A percentile compares a stretch with the other conserved stretches of the same genome.
Evolutionary conservation across 2,888 invertebrate species (phyloP).

Genomic region (Eutolmus rufibarbis): DNA sequence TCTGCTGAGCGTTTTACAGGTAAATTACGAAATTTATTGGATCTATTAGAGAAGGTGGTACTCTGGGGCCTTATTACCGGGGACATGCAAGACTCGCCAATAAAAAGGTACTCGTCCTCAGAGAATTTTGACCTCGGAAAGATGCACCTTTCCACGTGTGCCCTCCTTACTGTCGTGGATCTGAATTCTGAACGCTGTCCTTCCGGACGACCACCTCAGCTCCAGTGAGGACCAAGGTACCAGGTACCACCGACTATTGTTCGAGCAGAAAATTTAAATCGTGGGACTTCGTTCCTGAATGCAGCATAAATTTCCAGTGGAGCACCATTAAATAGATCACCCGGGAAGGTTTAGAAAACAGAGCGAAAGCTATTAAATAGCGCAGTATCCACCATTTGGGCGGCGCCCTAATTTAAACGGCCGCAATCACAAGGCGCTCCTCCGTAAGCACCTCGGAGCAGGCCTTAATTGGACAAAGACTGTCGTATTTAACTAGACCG

Average conservation of each 20-base stretch:
- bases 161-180: not conserved
- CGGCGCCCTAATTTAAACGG: conserved; percentile 31
- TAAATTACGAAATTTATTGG: conserved; percentile 33
- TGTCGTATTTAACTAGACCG: conserved; percentile 31
- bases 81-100: conserved; percentile 16
- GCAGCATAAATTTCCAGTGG: conserved; percentile 23
- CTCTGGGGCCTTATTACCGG: not conserved
- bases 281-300: not conserved
- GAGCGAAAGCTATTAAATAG: not conserved
- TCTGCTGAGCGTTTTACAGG: conserved; percentile 16
- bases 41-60: conserved; percentile 29
- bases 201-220: not conserved
- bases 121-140: not conserved
- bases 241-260: not conserved
- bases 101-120: not conserved
- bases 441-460: conserved; percentile 31
- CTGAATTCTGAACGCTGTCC: not conserved
- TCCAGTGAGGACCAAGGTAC: not conserved
- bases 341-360: not conserved
- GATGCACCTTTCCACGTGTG: not conserved
- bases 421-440: not conserved
- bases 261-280: not conserved
- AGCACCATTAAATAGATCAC: conserved; percentile 33
- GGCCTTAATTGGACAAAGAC: conserved; percentile 36
- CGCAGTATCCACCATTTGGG: conserved; percentile 13